Conservation (phyloP, 2,888 invertebrate species). For the Spialia ferax region DNA sequence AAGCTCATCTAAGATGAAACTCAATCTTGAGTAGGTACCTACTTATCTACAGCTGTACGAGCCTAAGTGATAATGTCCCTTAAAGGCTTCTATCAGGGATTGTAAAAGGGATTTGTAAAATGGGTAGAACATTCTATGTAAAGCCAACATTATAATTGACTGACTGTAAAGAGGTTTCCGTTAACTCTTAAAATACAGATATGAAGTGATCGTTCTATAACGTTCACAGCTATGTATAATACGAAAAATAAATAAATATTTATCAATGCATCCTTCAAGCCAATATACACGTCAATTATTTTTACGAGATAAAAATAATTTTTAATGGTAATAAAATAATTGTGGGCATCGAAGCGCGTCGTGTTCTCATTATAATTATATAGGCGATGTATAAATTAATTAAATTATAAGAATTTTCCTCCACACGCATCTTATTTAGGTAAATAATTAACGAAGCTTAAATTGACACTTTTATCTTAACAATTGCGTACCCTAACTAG, state of each 20-base stretch:
- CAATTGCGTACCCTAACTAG: slow-evolving; percentile 4
- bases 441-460: slow-evolving; percentile 13
- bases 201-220: neutral
- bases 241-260: neutral
- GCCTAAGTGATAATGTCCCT: no score
- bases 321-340: neutral
- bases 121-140: neutral
- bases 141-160: neutral
- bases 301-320: neutral
- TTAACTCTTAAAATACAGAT: neutral
- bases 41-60: no score
- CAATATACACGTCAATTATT: slow-evolving; percentile 25
- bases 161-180: neutral
- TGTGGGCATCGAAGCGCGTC: slow-evolving; percentile 16
- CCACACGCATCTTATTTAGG: neutral
- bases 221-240: neutral
- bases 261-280: neutral
- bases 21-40: no score
- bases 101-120: neutral
- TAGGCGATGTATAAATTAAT: slow-evolving; percentile 1
- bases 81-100: no score
- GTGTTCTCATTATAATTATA: slow-evolving; percentile 10
- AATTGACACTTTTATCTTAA: slow-evolving; percentile 3
- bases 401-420: neutral
- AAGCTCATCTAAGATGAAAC: no score